These are phyloP conservation scores for Podocnemis expansa DNA, from an alignment of 2,113 vertebrate genomes.

Conservation along the genomic window DNA sequence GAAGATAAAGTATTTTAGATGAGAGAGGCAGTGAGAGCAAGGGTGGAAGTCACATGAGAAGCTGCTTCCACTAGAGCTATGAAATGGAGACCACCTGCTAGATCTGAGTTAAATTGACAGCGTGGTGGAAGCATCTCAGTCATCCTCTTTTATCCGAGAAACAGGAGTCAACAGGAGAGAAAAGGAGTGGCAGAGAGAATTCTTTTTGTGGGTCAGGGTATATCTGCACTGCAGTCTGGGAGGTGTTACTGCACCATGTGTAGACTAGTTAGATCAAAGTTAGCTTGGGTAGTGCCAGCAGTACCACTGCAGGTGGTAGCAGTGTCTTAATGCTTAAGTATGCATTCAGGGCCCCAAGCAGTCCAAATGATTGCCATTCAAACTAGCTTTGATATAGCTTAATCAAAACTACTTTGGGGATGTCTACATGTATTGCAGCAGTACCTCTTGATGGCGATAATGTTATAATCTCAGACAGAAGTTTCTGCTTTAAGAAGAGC, in stretches of 20 bases:
- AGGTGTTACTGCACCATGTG: not conserved
- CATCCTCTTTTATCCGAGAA: not conserved
- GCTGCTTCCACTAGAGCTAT: too few relatives aligned
- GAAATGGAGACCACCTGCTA: too few relatives aligned
- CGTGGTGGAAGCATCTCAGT: too few relatives aligned
- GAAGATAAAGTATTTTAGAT: not conserved
- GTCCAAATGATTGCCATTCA: not conserved
- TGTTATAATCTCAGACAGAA: not conserved
- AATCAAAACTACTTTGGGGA: not conserved
- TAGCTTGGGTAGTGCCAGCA: not conserved
- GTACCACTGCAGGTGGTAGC: too few relatives aligned
- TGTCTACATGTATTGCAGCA: not conserved
- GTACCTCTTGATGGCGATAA: not conserved
- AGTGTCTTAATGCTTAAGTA: not conserved
- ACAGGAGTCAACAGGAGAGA: not conserved
- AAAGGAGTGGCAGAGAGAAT: not conserved
- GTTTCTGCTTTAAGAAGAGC: not conserved
- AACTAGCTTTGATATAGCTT: not conserved
- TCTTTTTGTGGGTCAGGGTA: not conserved
- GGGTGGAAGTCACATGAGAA: too few relatives aligned
- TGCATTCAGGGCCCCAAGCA: not conserved
- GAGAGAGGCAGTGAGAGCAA: not conserved
- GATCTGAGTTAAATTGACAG: too few relatives aligned
- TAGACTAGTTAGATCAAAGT: not conserved
- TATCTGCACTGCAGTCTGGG: not conserved